Conservation (phyloP, 2,113 vertebrate species). For the Canis aureus region DNA sequence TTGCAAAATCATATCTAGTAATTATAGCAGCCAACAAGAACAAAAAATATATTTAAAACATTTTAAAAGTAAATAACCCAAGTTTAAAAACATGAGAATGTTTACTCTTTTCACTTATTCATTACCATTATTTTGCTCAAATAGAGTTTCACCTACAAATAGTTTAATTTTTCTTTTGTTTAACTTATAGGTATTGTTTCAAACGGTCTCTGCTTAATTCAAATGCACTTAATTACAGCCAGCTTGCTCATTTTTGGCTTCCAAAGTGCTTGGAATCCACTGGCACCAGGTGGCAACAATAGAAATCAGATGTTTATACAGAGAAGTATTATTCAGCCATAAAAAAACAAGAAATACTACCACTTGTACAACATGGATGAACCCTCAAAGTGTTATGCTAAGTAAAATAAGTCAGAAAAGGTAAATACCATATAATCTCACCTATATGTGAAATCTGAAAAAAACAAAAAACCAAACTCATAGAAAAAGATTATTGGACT, state of each 20-base stretch:
- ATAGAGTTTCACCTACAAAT: background rate
- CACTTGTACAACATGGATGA: background rate
- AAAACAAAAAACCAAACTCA: background rate
- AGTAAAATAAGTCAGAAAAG: background rate
- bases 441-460: background rate
- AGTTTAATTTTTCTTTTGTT: background rate
- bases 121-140: background rate
- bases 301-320: background rate
- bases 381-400: background rate
- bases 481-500: background rate
- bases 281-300: background rate
- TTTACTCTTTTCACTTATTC: slow-evolving; percentile 8
- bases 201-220: background rate
- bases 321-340: background rate
- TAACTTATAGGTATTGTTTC: background rate
- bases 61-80: background rate
- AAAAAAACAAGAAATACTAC: background rate
- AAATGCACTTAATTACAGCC: background rate
- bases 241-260: background rate
- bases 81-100: background rate
- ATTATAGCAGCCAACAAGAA: background rate
- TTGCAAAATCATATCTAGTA: background rate
- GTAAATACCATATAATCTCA: background rate
- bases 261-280: background rate
- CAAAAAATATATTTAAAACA: background rate